Percentiles rank a stretch among this genome's conserved stretches.
Evolutionary conservation across 53 echinoderm and acorn worm species (phyloP).

Genomic region (Glandiceps talaboti): DNA sequence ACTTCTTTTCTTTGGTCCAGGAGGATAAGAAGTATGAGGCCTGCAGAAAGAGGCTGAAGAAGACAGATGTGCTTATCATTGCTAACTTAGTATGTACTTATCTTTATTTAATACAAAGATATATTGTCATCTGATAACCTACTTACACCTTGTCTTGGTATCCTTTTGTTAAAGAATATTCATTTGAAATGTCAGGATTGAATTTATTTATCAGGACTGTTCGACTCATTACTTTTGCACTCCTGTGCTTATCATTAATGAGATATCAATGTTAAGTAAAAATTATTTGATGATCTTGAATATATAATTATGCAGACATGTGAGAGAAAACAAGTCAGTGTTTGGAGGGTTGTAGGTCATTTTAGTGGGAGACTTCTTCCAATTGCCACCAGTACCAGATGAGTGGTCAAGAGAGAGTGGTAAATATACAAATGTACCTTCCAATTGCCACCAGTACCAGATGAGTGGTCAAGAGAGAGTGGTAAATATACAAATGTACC

Average conservation of each 20-base stretch:
- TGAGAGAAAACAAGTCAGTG: not conserved
- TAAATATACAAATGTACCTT: not conserved
- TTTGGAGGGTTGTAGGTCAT: not conserved
- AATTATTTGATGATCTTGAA: not conserved
- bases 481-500: not conserved
- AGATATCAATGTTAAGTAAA: not conserved
- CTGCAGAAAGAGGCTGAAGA: no score
- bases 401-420: not conserved
- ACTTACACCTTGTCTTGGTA: no score
- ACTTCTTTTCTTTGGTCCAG: no score
- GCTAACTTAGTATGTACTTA: no score
- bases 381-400: not conserved
- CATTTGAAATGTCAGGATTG: no score
- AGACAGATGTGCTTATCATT: no score
- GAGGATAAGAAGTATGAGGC: no score
- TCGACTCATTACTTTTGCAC: no score
- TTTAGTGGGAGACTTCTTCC: not conserved
- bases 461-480: not conserved
- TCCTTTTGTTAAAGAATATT: no score
- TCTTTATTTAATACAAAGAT: no score
- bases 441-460: not conserved
- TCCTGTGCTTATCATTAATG: not conserved
- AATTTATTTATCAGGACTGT: no score
- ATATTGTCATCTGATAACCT: no score
- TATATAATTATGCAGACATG: not conserved